A percentile compares a stretch with the other conserved stretches of the same genome.
phyloP scores from a whole-genome alignment of 2,113 vertebrate species.

The Helogale parvula region DNA sequence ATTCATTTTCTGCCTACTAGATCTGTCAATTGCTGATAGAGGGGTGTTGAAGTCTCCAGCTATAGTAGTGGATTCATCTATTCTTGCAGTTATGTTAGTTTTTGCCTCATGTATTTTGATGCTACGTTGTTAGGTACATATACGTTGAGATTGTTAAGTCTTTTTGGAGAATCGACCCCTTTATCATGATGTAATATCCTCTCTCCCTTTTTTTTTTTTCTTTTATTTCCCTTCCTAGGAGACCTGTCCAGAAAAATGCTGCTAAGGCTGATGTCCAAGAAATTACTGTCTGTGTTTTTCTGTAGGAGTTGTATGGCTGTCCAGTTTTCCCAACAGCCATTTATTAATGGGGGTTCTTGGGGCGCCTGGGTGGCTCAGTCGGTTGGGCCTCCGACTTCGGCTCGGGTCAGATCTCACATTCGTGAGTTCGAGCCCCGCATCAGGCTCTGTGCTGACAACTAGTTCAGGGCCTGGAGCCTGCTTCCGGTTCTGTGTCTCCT shows the following conservation, averaged over 20 bases:
- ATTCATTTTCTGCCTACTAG: not conserved
- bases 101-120: not conserved
- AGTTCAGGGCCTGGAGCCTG: too few species aligned
- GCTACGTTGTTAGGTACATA: not conserved
- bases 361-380: too few species aligned
- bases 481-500: too few species aligned
- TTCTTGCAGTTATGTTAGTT: not conserved
- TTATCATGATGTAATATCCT: not conserved
- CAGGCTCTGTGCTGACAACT: too few species aligned
- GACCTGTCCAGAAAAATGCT: not conserved
- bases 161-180: not conserved
- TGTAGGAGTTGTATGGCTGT: not conserved
- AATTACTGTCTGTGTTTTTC: not conserved
- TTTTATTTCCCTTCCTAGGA: not conserved
- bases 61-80: not conserved
- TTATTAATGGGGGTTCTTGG: not conserved
- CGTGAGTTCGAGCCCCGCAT: too few species aligned
- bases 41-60: not conserved
- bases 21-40: not conserved
- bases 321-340: not conserved
- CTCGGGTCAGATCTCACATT: too few species aligned
- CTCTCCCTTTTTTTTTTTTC: not conserved
- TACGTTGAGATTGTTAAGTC: not conserved
- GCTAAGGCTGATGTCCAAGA: not conserved
- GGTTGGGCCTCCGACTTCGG: too few species aligned